Evolutionary conservation across 1,140 invertebrate species (phyloP), one percentile per base, ranked within the genome.

Genomic region (Gyrodactylus salaris): DNA sequence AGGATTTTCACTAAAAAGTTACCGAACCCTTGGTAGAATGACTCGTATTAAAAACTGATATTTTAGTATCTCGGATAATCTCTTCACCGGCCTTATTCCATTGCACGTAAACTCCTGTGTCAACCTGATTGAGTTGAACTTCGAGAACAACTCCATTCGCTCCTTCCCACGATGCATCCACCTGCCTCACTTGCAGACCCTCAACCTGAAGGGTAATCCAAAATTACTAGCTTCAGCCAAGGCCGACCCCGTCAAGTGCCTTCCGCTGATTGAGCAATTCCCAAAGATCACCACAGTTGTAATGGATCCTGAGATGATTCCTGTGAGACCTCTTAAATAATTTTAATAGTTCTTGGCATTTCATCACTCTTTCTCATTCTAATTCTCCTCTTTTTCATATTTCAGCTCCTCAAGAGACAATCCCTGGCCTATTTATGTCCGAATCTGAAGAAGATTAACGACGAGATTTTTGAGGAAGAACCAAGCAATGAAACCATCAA

Each of bases 231-330:
- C 26, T 1, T 7, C 34, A 16, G 34, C 34, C n/a, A 54, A 54
- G n/a, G n/a, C 7, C 7, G 34, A 54, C 34, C n/a, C 34, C 7
- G n/a, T 54, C 34, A 54, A 54, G n/a, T 54, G 34, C n/a, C 34
- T 54, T 54, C 70, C 70, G 1, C 70, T 71, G 1, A 24, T 71
- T 7, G 70, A 71, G 26, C 70, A 71, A 71, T 71, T 71, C 26
- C 24, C 70, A 1, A 71, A 71, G 26, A 16, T 71, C 7, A 24
- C 25, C 20, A 24, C n/a, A 21, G 70, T 71, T n/a, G n/a, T 25
- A 22, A 20, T 71, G 7, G 70, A 71, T 25, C 7, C 25, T 24
- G 25, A 71, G 20, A 25, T 71, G 21, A 26, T 25, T 71, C 21
- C 21, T 25, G 34, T 54, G n/a, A 54, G 34, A n/a, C n/a, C n/a